Evolutionary conservation across 2,797 vertebrate species (phyloP).

Genomic region (Pipistrellus pipistrellus): DNA sequence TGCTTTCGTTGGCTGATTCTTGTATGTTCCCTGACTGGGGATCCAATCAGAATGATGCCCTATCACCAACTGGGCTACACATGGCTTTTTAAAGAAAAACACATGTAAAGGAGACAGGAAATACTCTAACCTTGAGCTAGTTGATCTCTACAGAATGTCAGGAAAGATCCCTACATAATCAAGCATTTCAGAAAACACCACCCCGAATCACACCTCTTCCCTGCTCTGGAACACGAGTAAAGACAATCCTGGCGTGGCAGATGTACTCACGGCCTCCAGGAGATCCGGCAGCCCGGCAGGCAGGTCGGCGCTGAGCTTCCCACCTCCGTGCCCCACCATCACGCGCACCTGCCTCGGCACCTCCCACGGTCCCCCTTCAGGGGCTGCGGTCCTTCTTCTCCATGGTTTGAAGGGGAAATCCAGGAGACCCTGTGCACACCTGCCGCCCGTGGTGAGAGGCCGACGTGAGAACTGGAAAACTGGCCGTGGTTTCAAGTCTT

Average conservation of each 20-base stretch:
- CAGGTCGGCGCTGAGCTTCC: not conserved
- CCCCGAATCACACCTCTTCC: not conserved
- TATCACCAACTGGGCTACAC: not conserved
- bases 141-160: not conserved
- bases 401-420: not conserved
- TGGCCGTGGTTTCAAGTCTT: slow-evolving; percentile 51
- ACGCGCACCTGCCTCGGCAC: not conserved
- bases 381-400: not conserved
- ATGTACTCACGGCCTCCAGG: slow-evolving; percentile 75
- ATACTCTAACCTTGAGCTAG: not conserved
- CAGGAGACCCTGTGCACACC: not conserved
- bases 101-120: not conserved
- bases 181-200: not conserved
- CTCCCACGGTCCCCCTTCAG: not conserved
- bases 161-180: not conserved
- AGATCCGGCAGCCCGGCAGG: slow-evolving; percentile 12
- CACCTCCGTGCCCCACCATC: slow-evolving; percentile 20
- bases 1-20: not conserved
- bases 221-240: not conserved
- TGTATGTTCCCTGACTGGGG: not conserved
- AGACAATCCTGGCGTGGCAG: not conserved
- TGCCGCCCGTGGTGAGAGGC: not conserved
- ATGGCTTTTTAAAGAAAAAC: slow-evolving; percentile 38
- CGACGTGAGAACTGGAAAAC: slow-evolving; percentile 50
- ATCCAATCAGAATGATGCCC: not conserved